Percentiles rank a stretch among this genome's conserved stretches.
Conservation (phyloP, 2,888 invertebrate species). For the Drosophila eohydei region DNA sequence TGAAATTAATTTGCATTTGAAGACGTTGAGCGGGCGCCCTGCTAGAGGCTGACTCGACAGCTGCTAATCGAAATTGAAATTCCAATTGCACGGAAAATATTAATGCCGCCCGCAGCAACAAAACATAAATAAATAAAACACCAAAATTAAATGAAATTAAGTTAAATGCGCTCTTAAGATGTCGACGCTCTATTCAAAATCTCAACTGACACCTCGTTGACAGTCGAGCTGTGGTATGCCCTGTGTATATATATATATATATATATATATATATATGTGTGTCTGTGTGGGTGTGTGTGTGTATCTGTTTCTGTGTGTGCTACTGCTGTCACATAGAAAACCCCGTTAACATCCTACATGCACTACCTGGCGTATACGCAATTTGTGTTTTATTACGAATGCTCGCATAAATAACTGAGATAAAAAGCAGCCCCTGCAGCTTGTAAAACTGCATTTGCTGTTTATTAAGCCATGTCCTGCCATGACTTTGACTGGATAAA, state of each 20-base stretch:
- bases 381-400: slow-evolving; percentile 22
- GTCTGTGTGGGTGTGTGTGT: not conserved
- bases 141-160: slow-evolving; percentile 72
- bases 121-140: slow-evolving; percentile 57
- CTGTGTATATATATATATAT: not conserved
- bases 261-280: not conserved
- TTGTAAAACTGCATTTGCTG: not conserved
- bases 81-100: slow-evolving; percentile 39
- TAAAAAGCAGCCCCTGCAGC: not conserved
- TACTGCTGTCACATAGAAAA: slow-evolving; percentile 56
- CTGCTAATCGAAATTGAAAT: slow-evolving; percentile 34
- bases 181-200: slow-evolving; percentile 48
- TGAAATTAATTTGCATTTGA: slow-evolving; percentile 50
- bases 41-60: not conserved
- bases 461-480: not conserved
- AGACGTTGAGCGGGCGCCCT: slow-evolving; percentile 8
- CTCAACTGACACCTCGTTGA: slow-evolving; percentile 48
- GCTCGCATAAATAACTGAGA: not conserved
- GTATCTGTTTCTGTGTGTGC: slow-evolving; percentile 9
- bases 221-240: slow-evolving; percentile 1
- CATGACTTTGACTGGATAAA: not conserved
- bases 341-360: slow-evolving; percentile 41
- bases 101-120: slow-evolving; percentile 15
- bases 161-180: slow-evolving; percentile 61
- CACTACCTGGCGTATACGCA: slow-evolving; percentile 53